Conservation (phyloP, 2,113 vertebrate genomes). For the Sylvietta virens region DNA sequence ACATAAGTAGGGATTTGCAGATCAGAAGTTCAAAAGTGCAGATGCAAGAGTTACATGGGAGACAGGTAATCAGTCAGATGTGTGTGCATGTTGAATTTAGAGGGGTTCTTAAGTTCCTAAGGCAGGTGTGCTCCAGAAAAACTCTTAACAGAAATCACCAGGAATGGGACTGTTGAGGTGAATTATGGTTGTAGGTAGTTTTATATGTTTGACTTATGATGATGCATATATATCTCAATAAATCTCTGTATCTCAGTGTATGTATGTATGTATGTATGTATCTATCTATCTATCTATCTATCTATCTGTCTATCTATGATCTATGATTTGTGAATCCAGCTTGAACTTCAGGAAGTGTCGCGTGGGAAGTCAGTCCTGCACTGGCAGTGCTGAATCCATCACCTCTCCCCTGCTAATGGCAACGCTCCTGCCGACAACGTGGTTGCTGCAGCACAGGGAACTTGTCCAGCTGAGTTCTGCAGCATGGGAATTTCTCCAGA, state of each 20-base stretch:
- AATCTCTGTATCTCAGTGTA: not conserved
- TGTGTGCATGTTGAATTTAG: not conserved
- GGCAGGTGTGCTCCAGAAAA: not conserved
- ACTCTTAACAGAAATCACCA: not conserved
- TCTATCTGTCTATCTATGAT: not conserved
- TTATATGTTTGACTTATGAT: not conserved
- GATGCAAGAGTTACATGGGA: not conserved
- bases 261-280: not conserved
- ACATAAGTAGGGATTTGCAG: not conserved
- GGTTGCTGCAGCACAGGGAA: not conserved
- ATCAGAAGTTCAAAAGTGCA: slow-evolving; percentile 55
- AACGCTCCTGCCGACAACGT: not conserved
- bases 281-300: not conserved
- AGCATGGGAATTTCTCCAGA: not conserved
- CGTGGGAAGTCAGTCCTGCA: not conserved
- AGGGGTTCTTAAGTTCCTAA: not conserved
- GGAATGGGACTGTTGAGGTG: not conserved
- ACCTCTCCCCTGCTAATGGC: not conserved
- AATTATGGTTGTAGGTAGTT: not conserved
- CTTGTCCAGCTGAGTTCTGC: not conserved
- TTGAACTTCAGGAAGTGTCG: not conserved
- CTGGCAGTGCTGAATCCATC: not conserved
- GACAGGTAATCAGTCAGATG: not conserved
- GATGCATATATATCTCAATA: not conserved
- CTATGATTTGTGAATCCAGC: not conserved